Conservation (phyloP, 2,797 vertebrate genomes). For the Picus viridis region DNA sequence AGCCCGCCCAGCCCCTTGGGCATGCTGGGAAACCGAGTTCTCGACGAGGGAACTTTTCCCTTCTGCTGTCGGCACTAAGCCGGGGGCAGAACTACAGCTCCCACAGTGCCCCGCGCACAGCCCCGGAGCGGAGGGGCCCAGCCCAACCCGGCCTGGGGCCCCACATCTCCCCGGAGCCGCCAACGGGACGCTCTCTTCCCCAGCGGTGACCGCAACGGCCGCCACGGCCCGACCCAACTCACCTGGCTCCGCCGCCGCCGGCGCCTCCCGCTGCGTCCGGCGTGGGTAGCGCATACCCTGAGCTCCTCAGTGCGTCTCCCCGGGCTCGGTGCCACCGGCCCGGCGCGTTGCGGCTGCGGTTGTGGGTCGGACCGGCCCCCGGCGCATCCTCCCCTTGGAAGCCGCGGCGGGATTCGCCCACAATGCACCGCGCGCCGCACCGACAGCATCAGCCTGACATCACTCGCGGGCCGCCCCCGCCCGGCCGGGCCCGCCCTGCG, state of each 20-base stretch:
- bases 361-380: conserved; percentile 12
- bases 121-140: background rate
- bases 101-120: background rate
- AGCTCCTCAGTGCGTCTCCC: background rate
- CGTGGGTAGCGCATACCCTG: background rate
- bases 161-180: background rate
- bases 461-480: conserved; percentile 34
- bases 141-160: background rate
- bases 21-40: background rate
- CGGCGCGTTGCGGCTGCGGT: conserved; percentile 9
- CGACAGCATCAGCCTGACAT: conserved; percentile 57
- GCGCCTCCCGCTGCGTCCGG: conserved; percentile 1
- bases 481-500: conserved; percentile 12
- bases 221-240: background rate
- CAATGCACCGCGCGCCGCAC: conserved; percentile 55
- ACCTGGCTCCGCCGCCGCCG: conserved; percentile 6
- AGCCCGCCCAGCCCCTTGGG: background rate
- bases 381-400: conserved; percentile 34
- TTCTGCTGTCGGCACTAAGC: background rate
- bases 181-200: background rate
- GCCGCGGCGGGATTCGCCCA: conserved; percentile 53
- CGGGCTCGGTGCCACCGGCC: background rate
- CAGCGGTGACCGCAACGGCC: background rate
- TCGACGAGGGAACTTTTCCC: fast-evolving
- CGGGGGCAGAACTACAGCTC: background rate